Evolutionary conservation across 2,888 invertebrate species (phyloP), one percentile per base, ranked within the genome.

Genomic region (Toxonevra muliebris): DNA sequence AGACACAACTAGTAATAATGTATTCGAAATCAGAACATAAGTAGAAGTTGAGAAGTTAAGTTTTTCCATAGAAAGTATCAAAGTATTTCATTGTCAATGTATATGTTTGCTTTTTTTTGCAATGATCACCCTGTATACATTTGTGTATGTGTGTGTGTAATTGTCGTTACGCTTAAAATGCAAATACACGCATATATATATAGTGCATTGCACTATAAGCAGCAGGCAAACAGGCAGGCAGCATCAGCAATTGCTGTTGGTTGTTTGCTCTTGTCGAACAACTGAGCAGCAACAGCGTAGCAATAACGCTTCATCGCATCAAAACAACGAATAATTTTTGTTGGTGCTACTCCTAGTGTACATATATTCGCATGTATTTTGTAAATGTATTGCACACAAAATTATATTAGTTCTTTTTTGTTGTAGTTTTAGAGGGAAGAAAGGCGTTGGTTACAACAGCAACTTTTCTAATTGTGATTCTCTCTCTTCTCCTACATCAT

Each of bases 201-300:
- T 19, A 12, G 53, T 53, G 53, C 53, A 53, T 53, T 53, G 53
- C 53, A 53, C 53, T 53, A 17, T 19, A 5, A 53, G 53, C 15
- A 48, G 15, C 48, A 48, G 5, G 15, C 13, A 48, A 13, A 48
- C 13, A 48, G 48, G 5, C 10, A 48, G 48, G 48, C 48, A 15
- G 15, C 48, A 48, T 5, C 48, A 15, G 15, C 11, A 7, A 30
- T 30, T 30, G 15, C 48, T 48, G 13, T 48, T 8, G 13, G n/a
- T n/a, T n/a, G n/a, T n/a, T n/a, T n/a, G n/a, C n/a, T n/a, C n/a
- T n/a, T n/a, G n/a, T n/a, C n/a, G n/a, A 52, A 52, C 53, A n/a
- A 10, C 17, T 52, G 13, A 12, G 9, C 53, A 10, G n/a, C 1
- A 1, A 10, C 19, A 12, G 19, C 53, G 17, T 5, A n/a, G 9